phyloP scores from a whole-genome alignment of 2,113 vertebrate genomes.

The Phrynosoma blainvillii region DNA sequence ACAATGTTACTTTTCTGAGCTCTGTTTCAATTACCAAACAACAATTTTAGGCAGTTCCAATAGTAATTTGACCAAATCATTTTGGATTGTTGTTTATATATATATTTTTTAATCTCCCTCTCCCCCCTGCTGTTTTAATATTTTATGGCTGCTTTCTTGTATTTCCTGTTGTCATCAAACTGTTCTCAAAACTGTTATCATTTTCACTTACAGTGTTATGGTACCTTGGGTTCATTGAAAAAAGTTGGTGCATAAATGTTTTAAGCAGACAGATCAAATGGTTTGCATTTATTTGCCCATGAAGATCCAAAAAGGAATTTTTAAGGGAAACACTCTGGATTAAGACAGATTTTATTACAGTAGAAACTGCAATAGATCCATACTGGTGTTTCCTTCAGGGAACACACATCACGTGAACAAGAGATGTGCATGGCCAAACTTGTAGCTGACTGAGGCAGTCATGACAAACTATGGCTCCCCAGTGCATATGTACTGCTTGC shows the following conservation, averaged over 20 bases:
- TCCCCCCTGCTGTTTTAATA: neutral
- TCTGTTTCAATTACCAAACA: neutral
- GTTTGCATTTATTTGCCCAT: neutral
- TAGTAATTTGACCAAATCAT: neutral
- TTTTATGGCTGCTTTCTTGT: neutral
- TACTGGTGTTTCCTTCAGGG: neutral
- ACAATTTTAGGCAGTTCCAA: neutral
- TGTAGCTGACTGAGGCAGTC: neutral
- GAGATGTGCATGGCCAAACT: neutral
- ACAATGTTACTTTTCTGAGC: too few relatives aligned
- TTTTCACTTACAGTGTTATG: neutral
- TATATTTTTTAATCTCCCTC: neutral
- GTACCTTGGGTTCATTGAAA: neutral
- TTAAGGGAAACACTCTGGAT: slow-evolving; percentile 72
- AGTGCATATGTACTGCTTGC: too few relatives aligned
- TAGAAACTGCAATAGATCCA: neutral
- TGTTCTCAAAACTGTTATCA: neutral
- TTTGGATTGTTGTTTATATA: neutral
- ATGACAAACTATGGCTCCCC: neutral
- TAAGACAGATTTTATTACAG: neutral
- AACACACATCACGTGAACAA: neutral
- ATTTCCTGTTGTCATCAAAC: neutral
- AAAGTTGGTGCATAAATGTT: neutral
- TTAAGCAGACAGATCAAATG: neutral
- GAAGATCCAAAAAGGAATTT: slow-evolving; percentile 67